Evolutionary conservation across 1,140 invertebrate species (phyloP).

Genomic region (Caenorhabditis latens): DNA sequence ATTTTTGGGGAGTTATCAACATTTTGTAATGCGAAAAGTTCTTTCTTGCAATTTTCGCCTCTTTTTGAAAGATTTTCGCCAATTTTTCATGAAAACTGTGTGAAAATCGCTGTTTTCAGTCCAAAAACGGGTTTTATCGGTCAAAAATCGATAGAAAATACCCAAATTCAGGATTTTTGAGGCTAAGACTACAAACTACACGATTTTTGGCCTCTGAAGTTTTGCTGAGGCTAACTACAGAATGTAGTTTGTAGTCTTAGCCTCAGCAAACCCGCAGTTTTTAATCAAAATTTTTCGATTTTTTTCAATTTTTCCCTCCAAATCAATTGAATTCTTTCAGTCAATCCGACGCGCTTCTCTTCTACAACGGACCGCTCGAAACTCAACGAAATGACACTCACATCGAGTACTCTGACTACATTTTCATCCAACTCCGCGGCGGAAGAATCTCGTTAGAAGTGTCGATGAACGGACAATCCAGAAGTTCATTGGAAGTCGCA

Average conservation of each 20-base stretch:
- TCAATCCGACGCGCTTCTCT: constrained; percentile 68
- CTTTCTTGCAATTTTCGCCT: too few species aligned
- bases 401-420: constrained; percentile 70
- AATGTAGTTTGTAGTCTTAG: too few species aligned
- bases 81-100: too few species aligned
- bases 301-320: constrained; percentile 3
- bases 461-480: constrained; percentile 60
- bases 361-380: constrained; percentile 75
- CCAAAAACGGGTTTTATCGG: too few species aligned
- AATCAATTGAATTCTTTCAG: constrained; percentile 56
- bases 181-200: constrained; percentile 4
- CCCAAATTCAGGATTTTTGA: background rate
- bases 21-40: too few species aligned
- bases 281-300: too few species aligned
- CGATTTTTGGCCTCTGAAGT: background rate
- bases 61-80: too few species aligned
- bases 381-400: constrained; percentile 62
- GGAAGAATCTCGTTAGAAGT: constrained; percentile 60
- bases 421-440: constrained; percentile 63
- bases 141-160: too few species aligned
- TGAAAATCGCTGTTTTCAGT: too few species aligned
- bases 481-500: constrained; percentile 32
- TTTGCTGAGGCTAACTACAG: too few species aligned
- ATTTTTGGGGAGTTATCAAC: too few species aligned
- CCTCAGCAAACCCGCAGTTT: too few species aligned